Evolutionary conservation across 2,113 vertebrate species (phyloP).

Genomic region (Lepisosteus oculatus): DNA sequence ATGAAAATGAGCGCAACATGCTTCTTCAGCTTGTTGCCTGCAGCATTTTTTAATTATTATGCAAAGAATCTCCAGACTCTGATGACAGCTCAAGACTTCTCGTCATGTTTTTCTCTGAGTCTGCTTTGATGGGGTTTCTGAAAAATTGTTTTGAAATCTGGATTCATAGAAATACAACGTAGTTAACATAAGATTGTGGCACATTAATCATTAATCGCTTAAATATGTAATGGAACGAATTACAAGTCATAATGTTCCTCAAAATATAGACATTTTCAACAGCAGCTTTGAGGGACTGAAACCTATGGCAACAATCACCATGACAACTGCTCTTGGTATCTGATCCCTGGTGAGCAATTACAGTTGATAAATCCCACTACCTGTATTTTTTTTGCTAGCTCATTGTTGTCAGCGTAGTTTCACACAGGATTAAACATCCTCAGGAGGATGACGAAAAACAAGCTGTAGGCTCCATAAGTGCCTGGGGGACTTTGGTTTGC

Average conservation of each 20-base stretch:
- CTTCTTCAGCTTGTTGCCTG: no score
- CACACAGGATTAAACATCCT: conserved; percentile 40
- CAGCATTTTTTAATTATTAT: no score
- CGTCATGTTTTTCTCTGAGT: no score
- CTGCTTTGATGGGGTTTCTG: no score
- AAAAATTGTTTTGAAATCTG: no score
- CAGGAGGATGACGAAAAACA: conserved; percentile 54
- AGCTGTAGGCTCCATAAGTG: conserved; percentile 31
- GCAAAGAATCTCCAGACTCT: no score
- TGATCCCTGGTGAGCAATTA: conserved; percentile 20
- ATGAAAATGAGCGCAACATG: no score
- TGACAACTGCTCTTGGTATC: neutral
- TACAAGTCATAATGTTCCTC: neutral
- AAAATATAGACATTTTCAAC: neutral
- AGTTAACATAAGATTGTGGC: no score
- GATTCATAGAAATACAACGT: no score
- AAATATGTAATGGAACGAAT: no score
- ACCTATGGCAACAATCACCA: neutral
- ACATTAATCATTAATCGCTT: no score
- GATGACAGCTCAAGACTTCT: no score
- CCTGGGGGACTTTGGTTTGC: neutral
- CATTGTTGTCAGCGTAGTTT: conserved; percentile 54
- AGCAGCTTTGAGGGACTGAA: neutral
- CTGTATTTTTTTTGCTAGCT: conserved; percentile 1
- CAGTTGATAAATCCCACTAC: neutral